A percentile compares a stretch with the other conserved stretches of the same genome.
phyloP scores from a whole-genome alignment of 2,797 vertebrate genomes.

The Echiichthys vipera region DNA sequence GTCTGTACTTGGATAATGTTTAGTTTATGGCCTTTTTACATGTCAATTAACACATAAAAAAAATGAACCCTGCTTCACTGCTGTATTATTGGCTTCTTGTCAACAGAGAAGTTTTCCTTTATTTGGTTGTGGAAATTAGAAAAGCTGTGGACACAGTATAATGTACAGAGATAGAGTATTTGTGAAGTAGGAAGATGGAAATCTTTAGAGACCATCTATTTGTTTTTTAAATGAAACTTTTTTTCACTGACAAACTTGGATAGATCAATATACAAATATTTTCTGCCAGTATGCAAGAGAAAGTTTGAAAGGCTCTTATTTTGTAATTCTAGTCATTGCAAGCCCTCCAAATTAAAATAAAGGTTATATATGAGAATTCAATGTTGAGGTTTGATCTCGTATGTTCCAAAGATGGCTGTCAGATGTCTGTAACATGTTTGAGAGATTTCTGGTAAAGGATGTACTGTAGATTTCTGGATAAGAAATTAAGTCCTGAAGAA shows the following conservation, averaged over 20 bases:
- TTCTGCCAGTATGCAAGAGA: neutral
- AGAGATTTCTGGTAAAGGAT: conserved; percentile 6
- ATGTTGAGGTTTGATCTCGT: neutral
- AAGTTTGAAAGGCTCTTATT: neutral
- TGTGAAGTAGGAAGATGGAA: conserved; percentile 8
- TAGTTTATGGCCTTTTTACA: conserved; percentile 16
- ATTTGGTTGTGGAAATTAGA: conserved; percentile 1
- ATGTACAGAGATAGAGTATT: neutral
- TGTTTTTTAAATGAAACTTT: neutral
- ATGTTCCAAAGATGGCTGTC: conserved; percentile 1
- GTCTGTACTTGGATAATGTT: conserved; percentile 8
- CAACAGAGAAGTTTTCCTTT: neutral
- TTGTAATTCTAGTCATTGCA: neutral
- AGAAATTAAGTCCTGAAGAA: conserved; percentile 9
- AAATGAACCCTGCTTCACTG: neutral
- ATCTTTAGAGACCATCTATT: conserved; percentile 17
- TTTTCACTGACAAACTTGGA: neutral
- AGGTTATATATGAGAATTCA: neutral
- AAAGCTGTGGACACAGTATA: neutral
- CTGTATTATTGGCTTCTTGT: conserved; percentile 1
- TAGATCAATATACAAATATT: neutral
- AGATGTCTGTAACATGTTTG: neutral
- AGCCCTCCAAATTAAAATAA: neutral
- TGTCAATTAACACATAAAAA: conserved; percentile 7
- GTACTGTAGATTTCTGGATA: neutral